These are phyloP conservation scores for Cancer borealis DNA, from an alignment of 2,888 invertebrate species.

Conservation along the genomic window DNA sequence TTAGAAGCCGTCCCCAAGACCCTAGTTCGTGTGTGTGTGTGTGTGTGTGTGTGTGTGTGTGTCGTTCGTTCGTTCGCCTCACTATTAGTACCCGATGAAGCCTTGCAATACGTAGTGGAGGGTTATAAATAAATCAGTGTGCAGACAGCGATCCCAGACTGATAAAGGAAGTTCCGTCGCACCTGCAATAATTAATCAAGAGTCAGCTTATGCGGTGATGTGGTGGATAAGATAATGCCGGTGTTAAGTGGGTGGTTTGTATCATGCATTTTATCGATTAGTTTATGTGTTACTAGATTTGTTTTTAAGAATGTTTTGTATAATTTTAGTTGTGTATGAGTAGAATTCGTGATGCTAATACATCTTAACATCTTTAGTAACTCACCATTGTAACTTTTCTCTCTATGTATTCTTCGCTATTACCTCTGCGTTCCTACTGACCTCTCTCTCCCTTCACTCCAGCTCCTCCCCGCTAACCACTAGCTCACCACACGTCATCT, in stretches of 20 bases:
- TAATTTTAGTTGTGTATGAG: not conserved
- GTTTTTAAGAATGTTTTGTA: not conserved
- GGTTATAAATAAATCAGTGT: slow-evolving; percentile 32
- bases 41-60: not conserved
- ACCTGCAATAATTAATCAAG: not conserved
- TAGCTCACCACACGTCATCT: slow-evolving; percentile 8
- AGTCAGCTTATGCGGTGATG: not conserved
- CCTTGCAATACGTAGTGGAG: not conserved
- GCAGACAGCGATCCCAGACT: slow-evolving; percentile 4
- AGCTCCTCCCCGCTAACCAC: not conserved
- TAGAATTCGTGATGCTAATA: not conserved
- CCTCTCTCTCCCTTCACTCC: not conserved
- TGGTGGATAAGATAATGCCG: not conserved
- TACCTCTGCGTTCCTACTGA: not conserved
- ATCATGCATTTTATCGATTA: not conserved
- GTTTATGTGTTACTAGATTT: not conserved
- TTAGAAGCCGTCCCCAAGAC: not conserved
- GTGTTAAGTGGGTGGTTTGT: not conserved
- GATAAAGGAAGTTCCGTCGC: not conserved
- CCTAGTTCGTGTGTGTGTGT: not conserved
- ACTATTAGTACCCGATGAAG: not conserved
- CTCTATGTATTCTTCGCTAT: not conserved
- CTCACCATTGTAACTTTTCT: not conserved
- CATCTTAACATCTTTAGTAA: not conserved
- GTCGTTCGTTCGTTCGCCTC: not conserved